Base-by-base conservation (phyloP, 2,113 vertebrate species). In the Coptodon bakossiorum region DNA sequence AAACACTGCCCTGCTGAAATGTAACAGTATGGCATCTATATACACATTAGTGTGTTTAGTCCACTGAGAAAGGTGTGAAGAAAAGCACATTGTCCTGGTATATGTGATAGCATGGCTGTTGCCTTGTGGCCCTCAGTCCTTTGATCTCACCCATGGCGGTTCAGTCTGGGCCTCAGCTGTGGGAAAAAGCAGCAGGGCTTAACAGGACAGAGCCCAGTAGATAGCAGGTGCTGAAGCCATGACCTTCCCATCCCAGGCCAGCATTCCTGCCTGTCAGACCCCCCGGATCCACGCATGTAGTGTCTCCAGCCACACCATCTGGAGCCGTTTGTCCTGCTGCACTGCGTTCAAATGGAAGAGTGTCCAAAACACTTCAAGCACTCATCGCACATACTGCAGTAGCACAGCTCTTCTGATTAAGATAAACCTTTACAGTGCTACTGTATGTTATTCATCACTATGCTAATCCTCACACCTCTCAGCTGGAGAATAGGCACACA, bases 291-390 rank as follows among this genome's bases (percentile, higher is more conserved):
- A 9, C 61, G 92, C 89, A 90, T 94, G 94, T 71, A 68, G 71
- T 53, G 88, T 95, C 92, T 96, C 94, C 89, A 86, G 86, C 59
- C 81, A 95, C 96, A 95, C 95, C 94, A 92, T 95, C 88, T 91
- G 87, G 78, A 94, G 86, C 85, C 36, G 84, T 88, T 92, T 89
- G 92, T 90, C 66, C 90, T 52, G 86, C 87, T 82, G 84, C 85
- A 45, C 88, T 82, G 84, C 61, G 82, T 90, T 91, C 89, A 80
- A 84, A 87, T 38, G 17, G 45, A 83, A 83, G 83, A 93, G 91
- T 83, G 93, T 90, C 88, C 24, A 16, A 86, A 93, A 87, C 87
- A 85, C 95, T 94, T 84, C 66, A 91, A 38, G 68, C 91, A 78
- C 92, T 94, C 86, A 80, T 78, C 66, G 53, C 73, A n/a, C 36